Base-by-base conservation (phyloP, 2,113 vertebrate genomes). In the Halcyon malimbica region DNA sequence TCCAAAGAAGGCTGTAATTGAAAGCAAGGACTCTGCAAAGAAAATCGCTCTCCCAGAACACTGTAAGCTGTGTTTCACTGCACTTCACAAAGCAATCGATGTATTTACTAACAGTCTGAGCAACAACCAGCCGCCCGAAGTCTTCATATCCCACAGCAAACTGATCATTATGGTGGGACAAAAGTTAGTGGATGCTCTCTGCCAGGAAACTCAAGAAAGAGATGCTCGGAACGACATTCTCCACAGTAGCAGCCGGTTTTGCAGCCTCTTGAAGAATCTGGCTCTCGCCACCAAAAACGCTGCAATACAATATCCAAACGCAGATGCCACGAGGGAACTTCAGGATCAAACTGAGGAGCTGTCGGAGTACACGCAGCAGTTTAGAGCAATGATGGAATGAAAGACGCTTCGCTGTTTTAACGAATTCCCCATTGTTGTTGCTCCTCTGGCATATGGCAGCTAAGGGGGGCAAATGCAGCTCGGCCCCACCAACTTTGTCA, bases 151-250 rank as follows among this genome's bases (percentile, higher is more conserved):
- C 4, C 98, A 99, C 90, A 99, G 99, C 96, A 99, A 99, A 73
- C 97, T 99, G 96, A 98, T 99, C 92, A 99, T 99, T 95, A 99
- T 98, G 98, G 98, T 99, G 17, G 99, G 99, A 4, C 99, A 99
- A 96, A 99, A 98, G 95, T 96, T 99, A 95, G 99, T 99, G 96
- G 98, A 99, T 96, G 96, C 97, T 0, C 97, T 99, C 73, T 99
- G 98, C 95, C 97, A 94, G 81, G 99, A 99, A 87, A 98, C 97
- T 3, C 98, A 98, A n/a, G 94, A 94, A 6, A 94, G 92, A 28
- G 91, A 97, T 1, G 64, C 85, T 9, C 96, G 98, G 23, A 98
- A 98, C 0, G 98, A 98, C 51, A 37, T 99, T 62, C 98, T 99
- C 37, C 94, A 96, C 12, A 90, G 98, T 93, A 99, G 99, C 98